Evolutionary conservation across 2,888 invertebrate species (phyloP).

Genomic region (Philopedon plagiatum): DNA sequence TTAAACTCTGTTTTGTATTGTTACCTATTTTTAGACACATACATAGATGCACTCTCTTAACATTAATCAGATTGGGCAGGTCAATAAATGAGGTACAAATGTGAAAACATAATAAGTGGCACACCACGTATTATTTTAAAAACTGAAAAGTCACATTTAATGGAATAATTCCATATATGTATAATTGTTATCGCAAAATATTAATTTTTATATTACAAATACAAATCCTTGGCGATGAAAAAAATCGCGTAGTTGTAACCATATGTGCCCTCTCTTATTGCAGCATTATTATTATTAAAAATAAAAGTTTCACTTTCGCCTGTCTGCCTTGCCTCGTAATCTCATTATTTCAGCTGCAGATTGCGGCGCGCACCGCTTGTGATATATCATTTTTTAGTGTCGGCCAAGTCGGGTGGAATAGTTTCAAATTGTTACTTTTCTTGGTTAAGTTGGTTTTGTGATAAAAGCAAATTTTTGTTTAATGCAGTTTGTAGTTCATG

Average conservation of each 20-base stretch:
- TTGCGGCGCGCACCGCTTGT: slow-evolving; percentile 23
- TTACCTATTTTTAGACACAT: too few species aligned
- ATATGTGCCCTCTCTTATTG: slow-evolving; percentile 33
- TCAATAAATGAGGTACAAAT: too few species aligned
- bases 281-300: slow-evolving; percentile 41
- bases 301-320: slow-evolving; percentile 46
- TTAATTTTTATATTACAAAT: too few species aligned
- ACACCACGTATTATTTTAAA: too few species aligned
- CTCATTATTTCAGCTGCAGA: slow-evolving; percentile 38
- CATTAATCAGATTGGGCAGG: too few species aligned
- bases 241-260: background rate
- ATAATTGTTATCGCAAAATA: too few species aligned
- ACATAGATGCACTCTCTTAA: too few species aligned
- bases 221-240: too few species aligned
- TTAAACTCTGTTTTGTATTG: too few species aligned
- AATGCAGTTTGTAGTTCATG: background rate
- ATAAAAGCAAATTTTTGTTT: background rate
- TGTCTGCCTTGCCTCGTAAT: slow-evolving; percentile 40
- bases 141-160: too few species aligned
- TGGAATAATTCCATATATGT: too few species aligned
- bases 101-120: too few species aligned
- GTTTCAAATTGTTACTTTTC: background rate
- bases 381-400: background rate
- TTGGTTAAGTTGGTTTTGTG: background rate
- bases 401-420: background rate